Evolutionary conservation across 1,140 invertebrate genomes (phyloP).

Genomic region (Campoletis sonorensis): DNA sequence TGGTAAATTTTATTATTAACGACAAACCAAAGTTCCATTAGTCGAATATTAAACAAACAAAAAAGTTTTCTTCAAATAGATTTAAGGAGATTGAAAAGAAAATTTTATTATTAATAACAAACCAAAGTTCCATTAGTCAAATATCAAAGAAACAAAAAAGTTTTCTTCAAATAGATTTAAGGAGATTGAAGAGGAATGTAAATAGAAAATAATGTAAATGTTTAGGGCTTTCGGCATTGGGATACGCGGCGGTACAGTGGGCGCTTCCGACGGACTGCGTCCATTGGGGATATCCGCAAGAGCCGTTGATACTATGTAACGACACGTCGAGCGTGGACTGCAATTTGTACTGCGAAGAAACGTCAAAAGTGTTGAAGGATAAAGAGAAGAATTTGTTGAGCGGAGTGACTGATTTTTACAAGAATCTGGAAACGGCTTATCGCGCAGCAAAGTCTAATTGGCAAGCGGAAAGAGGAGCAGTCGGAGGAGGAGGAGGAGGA

Average conservation of each 20-base stretch:
- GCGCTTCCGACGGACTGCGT: conserved; percentile 65
- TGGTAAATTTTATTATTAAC: conserved; percentile 56
- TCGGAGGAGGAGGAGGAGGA: not conserved
- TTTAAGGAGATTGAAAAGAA: too few species aligned
- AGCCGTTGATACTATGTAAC: conserved; percentile 65
- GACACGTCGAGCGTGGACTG: conserved; percentile 32
- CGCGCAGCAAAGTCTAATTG: not conserved
- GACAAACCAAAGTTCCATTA: conserved; percentile 30
- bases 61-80: too few species aligned
- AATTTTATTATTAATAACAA: not conserved
- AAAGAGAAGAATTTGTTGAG: conserved; percentile 26
- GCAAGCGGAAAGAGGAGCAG: not conserved
- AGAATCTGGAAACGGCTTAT: conserved; percentile 24
- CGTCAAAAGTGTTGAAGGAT: not conserved
- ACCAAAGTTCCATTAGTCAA: conserved; percentile 29
- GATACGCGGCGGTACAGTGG: conserved; percentile 70
- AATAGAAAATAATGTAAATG: not conserved
- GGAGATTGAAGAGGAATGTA: too few species aligned
- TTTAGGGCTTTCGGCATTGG: conserved; percentile 66
- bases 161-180: too few species aligned
- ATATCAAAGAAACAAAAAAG: not conserved
- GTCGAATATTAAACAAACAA: not conserved
- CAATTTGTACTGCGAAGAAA: conserved; percentile 34
- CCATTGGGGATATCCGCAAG: conserved; percentile 61
- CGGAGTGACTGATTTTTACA: conserved; percentile 36